Base-by-base conservation (phyloP, 2,888 invertebrate species). In the Aelia acuminata region DNA sequence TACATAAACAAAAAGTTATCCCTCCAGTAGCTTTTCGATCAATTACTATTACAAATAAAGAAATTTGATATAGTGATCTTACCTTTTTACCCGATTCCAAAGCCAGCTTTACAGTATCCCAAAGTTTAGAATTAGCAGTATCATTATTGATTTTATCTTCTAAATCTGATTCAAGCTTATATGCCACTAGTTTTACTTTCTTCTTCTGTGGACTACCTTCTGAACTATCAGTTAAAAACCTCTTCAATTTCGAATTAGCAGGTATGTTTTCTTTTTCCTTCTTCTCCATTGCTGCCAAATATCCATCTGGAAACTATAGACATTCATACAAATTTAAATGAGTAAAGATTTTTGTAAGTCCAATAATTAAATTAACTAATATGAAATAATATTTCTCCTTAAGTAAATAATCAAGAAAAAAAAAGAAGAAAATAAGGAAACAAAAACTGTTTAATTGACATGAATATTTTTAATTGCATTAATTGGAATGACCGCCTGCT, bases 301-400 rank as follows among this genome's bases (percentile, higher is more conserved):
- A 96, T 4, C 96, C 96, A 43, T 95, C 95, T 8, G 96, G 96
- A 92, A 96, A 96, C 95, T 95, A 91, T 47, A 91, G 31, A 90
- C 89, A 88, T 92, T 92, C 89, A 70, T 70, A 0, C 31, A 35
- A 31, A 18, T 70, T n/a, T 5, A 35, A 15, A 31, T 31, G 1
- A 20, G 1, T 13, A 70, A 70, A 7, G 18, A 26, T 5, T 26
- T 5, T 31, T 15, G 15, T 31, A 70, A 31, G 1, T 11, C 31
- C 18, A 70, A 20, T 35, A 70, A 7, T 8, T 7, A 20, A 31
- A 7, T 15, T 26, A 57, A 26, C 3, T 13, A 8, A 53, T 53
- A 7, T 15, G 13, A 57, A 57, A 13, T 26, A 57, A 57, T 57
- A 15, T 57, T n/a, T 57, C n/a, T n/a, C 26, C 26, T 1, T 5